Conservation (phyloP, 1,140 invertebrate genomes). For the Mesaphorura yosii region DNA sequence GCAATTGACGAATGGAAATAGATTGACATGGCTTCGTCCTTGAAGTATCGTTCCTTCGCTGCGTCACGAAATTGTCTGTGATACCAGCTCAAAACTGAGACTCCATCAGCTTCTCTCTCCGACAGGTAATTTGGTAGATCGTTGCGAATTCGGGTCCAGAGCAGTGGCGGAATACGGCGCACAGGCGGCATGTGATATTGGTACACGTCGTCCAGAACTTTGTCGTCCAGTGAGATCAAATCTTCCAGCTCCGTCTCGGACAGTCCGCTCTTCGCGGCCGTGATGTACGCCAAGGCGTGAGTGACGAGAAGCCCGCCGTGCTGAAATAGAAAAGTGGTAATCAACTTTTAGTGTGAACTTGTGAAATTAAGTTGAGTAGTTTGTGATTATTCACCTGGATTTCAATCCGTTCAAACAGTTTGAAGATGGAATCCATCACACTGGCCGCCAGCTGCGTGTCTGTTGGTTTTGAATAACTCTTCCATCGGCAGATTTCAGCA, state of each 20-base stretch:
- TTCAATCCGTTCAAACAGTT: slow-evolving; percentile 88
- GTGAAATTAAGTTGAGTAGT: background rate
- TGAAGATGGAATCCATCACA: slow-evolving; percentile 96
- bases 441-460: slow-evolving; percentile 84
- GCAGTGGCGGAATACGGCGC: slow-evolving; percentile 78
- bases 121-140: slow-evolving; percentile 91
- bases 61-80: slow-evolving; percentile 90
- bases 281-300: slow-evolving; percentile 87
- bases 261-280: slow-evolving; percentile 79
- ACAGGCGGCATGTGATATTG: slow-evolving; percentile 96
- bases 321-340: slow-evolving; percentile 35
- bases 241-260: slow-evolving; percentile 90
- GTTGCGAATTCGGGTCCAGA: slow-evolving; percentile 91
- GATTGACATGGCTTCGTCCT: slow-evolving; percentile 88
- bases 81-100: slow-evolving; percentile 96
- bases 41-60: slow-evolving; percentile 88
- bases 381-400: slow-evolving; percentile 51
- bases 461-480: slow-evolving; percentile 86
- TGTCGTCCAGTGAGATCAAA: slow-evolving; percentile 85
- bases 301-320: slow-evolving; percentile 85
- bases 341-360: background rate
- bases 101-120: slow-evolving; percentile 90
- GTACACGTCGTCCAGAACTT: slow-evolving; percentile 91
- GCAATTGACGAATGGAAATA: slow-evolving; percentile 96
- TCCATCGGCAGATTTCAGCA: slow-evolving; percentile 91